Percentiles rank a stretch among this genome's conserved stretches.
Evolutionary conservation across 2,888 invertebrate genomes (phyloP).

Genomic region (Cancer borealis): DNA sequence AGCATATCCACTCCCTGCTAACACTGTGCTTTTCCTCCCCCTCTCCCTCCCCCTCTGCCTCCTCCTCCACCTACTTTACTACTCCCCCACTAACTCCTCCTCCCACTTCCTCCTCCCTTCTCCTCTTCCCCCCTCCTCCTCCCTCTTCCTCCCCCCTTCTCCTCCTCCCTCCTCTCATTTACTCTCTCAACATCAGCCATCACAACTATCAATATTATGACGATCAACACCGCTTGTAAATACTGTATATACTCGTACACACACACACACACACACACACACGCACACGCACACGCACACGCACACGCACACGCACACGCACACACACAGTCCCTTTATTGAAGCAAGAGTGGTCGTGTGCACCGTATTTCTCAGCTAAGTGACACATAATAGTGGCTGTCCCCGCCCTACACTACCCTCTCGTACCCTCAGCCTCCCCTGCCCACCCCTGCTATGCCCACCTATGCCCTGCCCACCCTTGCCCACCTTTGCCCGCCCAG

Average conservation of each 20-base stretch:
- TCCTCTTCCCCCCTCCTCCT: too few relatives aligned
- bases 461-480: neutral
- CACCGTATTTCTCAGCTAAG: slow-evolving; percentile 7
- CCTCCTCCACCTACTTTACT: neutral
- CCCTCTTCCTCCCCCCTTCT: neutral
- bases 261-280: neutral
- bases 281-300: neutral
- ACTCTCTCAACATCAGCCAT: neutral
- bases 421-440: neutral
- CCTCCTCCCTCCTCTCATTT: neutral
- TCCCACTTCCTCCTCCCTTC: neutral
- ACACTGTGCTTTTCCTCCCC: neutral
- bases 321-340: slow-evolving; percentile 29
- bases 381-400: slow-evolving; percentile 4
- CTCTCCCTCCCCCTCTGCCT: neutral
- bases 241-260: neutral
- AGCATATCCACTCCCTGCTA: neutral
- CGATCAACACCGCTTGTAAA: neutral
- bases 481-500: neutral
- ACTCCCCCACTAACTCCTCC: neutral
- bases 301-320: slow-evolving; percentile 17
- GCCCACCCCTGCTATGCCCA: neutral
- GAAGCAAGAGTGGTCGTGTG: slow-evolving; percentile 2
- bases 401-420: neutral
- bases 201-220: slow-evolving; percentile 13